Percentiles rank a stretch among this genome's conserved stretches.
phyloP scores from a whole-genome alignment of 2,113 vertebrate species.

The Myiagra hebetior region DNA sequence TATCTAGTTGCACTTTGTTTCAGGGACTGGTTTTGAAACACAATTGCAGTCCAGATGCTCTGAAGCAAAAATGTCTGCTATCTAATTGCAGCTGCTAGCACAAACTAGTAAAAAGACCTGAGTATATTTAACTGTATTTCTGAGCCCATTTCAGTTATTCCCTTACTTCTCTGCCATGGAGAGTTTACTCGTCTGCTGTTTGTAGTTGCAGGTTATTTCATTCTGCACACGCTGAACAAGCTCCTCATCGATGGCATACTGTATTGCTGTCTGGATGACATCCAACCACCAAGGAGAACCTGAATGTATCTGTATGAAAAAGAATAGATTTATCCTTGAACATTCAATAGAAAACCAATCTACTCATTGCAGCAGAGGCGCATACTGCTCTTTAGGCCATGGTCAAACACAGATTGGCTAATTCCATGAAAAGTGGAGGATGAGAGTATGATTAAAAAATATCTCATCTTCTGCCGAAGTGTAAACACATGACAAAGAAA shows the following conservation, averaged over 20 bases:
- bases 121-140: background rate
- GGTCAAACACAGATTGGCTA: background rate
- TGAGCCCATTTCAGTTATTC: background rate
- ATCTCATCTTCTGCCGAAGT: background rate
- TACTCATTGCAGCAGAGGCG: background rate
- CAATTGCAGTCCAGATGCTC: background rate
- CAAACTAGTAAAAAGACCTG: background rate
- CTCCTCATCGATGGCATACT: slow-evolving; percentile 86
- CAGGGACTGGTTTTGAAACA: background rate
- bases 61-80: background rate
- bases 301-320: slow-evolving; percentile 65
- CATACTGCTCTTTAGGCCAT: background rate
- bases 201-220: slow-evolving; percentile 90
- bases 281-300: slow-evolving; percentile 94
- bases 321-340: background rate
- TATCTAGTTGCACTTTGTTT: background rate
- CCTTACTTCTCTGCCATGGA: slow-evolving; percentile 97
- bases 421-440: background rate
- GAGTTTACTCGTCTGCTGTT: slow-evolving; percentile 86
- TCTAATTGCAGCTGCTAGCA: background rate
- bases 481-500: background rate
- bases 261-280: slow-evolving; percentile 84
- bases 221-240: slow-evolving; percentile 91
- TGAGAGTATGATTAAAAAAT: background rate
- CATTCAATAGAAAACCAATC: background rate